Conservation (phyloP, 2,797 vertebrate species). For the Heteromormyrus szaboi region DNA sequence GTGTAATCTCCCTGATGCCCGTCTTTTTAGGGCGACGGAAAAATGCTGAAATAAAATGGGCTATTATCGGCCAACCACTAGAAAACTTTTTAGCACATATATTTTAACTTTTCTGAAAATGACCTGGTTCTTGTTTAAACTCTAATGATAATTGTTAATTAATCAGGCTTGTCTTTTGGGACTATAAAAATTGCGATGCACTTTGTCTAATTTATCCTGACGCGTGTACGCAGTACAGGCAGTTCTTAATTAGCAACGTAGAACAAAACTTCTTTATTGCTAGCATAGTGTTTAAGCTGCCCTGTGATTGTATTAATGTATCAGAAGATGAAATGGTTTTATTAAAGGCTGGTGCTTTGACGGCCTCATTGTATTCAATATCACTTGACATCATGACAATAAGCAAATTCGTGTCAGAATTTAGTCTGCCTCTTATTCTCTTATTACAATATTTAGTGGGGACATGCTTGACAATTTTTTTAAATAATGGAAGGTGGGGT, state of each 20-base stretch:
- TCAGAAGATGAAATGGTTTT: neutral
- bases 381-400: neutral
- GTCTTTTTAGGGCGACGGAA: neutral
- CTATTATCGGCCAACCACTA: conserved; percentile 3
- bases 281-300: neutral
- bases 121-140: conserved; percentile 14
- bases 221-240: neutral
- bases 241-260: neutral
- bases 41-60: conserved; percentile 10
- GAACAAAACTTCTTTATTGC: neutral
- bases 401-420: neutral
- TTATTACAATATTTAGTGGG: neutral
- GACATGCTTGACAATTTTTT: neutral
- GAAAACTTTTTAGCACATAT: neutral
- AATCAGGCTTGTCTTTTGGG: neutral
- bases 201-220: neutral
- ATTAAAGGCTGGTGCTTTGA: neutral
- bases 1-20: neutral
- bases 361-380: neutral
- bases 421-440: neutral
- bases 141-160: conserved; percentile 8
- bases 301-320: neutral
- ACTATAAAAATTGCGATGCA: neutral
- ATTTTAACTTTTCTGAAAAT: conserved; percentile 2
- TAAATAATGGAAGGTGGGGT: neutral